Base-by-base conservation (phyloP, 2,797 vertebrate genomes). In the Acrossocheilus fasciatus region DNA sequence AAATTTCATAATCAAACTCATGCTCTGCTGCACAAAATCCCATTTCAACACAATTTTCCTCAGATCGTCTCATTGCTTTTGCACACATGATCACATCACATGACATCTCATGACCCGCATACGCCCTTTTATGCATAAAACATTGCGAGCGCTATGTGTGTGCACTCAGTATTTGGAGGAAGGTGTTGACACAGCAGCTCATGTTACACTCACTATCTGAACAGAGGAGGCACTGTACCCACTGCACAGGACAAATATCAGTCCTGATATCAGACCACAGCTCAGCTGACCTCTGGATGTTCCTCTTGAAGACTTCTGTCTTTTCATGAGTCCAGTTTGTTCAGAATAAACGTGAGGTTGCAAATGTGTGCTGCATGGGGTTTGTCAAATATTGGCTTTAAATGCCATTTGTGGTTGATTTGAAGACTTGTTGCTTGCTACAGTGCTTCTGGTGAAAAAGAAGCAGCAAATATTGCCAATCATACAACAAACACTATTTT, bases 191-290 rank as follows among this genome's bases (percentile, higher is more conserved):
- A 12, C 57, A 69, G 41, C 18, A 69, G 81, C 86, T 76, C n/a
- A 59, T 3, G 57, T 88, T 88, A 76, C 83, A 76, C 66, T 87
- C 85, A 89, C 62, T 66, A 83, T 83, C 62, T 82, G 76, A 92
- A 95, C 92, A 94, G 91, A 92, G 36, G 90, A 91, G 86, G 87
- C 91, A 91, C 89, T 93, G 93, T 94, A 23, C 8, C 57, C 10
- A 9, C 34, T 0, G 47, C 12, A 4, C 52, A 50, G 3, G 4
- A 50, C 59, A 68, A 6, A 73, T 52, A 43, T 77, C 26, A 68
- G 23, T 6, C 66, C 77, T 66, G 34, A 4, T 12, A 30, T 57
- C 47, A 23, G 14, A 20, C 15, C 54, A 15, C 45, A 59, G 57
- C 14, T 14, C 11, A 6, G 15, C 41, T 76, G 45, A 76, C 59